Evolutionary conservation across 35 echinoderm and acorn worm species (phyloP), one percentile per base, ranked within the genome.

Genomic region (Strongylocentrotus purpuratus): DNA sequence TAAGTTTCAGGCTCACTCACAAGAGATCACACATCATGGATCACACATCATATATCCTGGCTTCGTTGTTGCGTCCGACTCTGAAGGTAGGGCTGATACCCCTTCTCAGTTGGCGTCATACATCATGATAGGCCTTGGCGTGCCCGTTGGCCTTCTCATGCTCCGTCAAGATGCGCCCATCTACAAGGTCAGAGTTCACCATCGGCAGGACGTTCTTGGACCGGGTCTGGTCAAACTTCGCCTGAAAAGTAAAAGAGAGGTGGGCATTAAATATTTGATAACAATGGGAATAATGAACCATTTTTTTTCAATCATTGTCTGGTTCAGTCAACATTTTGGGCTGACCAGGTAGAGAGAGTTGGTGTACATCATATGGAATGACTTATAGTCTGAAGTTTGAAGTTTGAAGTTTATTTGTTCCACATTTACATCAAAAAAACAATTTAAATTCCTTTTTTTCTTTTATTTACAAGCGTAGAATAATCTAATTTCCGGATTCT

Each of bases 101-200:
- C 91, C 91, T 93, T 93, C 91, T 93, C 91, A 93, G 91, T 93
- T 93, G 91, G 46, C 91, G 91, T 95, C 95, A 95, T 91, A 95
- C 95, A 88, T 92, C 90, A 90, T 78, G 65, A n/a, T 92, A 95
- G 35, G 86, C 92, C 31, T 94, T 32, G 18, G 85, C 92, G 33
- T 96, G 97, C n/a, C 97, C 97, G 88, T 97, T 97, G 48, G 61
- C 48, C 90, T 95, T 96, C 61, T 97, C 97, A 9, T 95, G 95
- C 46, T 92, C 90, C 7, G 86, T 91, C 33, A 96, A 86, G 46
- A 96, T 59, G 5, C 95, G 94, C 4, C 97, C 97, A 25, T 95
- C 97, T 22, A 95, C 94, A 13, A 96, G 95, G 71, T 97, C 97
- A 32, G 97, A 97, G 33, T 94, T 87, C 45, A 97, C 97, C 95